Evolutionary conservation across 35 echinoderm and acorn worm species (phyloP).

Genomic region (Ophiothrix spiculata): DNA sequence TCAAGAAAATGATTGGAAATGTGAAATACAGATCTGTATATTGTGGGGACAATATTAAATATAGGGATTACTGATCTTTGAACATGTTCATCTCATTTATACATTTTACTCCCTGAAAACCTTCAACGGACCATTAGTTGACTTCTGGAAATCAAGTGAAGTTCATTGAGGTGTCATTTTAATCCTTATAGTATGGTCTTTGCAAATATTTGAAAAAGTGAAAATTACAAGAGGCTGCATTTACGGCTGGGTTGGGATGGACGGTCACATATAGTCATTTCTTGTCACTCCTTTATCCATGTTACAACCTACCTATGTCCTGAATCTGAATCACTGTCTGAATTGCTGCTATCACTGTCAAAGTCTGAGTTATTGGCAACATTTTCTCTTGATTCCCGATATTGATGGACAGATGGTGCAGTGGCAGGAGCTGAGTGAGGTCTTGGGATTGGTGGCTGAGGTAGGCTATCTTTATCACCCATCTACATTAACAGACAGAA

Average conservation of each 20-base stretch:
- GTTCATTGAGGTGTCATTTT: background rate
- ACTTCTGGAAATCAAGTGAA: background rate
- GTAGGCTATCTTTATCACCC: background rate
- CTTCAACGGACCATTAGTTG: too few species aligned
- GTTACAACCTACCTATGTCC: background rate
- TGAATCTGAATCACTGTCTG: background rate
- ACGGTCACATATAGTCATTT: background rate
- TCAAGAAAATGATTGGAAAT: too few species aligned
- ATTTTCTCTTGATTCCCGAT: background rate
- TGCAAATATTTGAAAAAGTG: background rate
- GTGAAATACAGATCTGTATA: too few species aligned
- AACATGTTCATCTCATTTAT: too few species aligned
- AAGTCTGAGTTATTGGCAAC: background rate
- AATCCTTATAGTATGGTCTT: background rate
- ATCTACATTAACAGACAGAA: too few species aligned
- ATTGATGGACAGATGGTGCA: background rate
- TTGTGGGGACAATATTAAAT: too few species aligned
- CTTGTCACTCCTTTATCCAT: background rate
- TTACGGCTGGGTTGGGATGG: too few species aligned
- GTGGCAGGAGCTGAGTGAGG: slow-evolving; percentile 1
- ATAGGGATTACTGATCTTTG: too few species aligned
- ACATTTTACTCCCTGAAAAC: too few species aligned
- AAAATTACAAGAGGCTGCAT: too few species aligned
- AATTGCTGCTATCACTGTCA: background rate
- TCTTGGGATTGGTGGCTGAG: background rate